Percentiles rank a stretch among this genome's conserved stretches.
phyloP scores from a whole-genome alignment of 2,113 vertebrate species.

The Syngnathus scovelli region DNA sequence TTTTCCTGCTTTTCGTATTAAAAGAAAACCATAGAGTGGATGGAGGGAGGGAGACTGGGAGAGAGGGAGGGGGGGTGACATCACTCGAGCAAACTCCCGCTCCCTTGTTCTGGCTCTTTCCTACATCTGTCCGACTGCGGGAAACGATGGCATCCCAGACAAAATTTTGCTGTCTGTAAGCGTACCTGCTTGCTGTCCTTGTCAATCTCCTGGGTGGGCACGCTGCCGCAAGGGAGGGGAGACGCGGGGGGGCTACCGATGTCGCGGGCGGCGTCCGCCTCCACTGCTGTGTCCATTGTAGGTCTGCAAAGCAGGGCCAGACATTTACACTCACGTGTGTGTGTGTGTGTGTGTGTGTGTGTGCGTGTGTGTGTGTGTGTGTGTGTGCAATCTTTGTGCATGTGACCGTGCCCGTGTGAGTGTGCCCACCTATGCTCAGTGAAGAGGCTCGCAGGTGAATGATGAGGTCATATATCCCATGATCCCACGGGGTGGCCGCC shows the following conservation, averaged over 20 bases:
- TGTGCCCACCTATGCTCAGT: conserved; percentile 48
- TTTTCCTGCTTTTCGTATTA: neutral
- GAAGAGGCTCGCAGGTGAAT: conserved; percentile 55
- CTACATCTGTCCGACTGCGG: no score
- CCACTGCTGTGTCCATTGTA: conserved; percentile 54
- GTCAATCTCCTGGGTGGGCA: conserved; percentile 29
- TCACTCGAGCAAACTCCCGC: no score
- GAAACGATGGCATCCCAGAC: no score
- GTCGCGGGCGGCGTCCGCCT: conserved; percentile 30
- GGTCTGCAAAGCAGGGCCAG: conserved; percentile 22
- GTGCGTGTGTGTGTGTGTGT: neutral
- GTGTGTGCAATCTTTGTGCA: neutral
- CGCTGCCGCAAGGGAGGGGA: conserved; percentile 25
- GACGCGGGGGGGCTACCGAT: conserved; percentile 29
- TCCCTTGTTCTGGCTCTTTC: no score
- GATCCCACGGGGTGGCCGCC: conserved; percentile 53
- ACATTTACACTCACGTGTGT: no score
- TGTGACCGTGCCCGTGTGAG: neutral
- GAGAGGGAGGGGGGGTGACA: no score
- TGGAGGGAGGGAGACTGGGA: no score
- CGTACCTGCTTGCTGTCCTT: conserved; percentile 55
- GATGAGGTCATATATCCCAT: conserved; percentile 69
- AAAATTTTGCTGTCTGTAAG: neutral
- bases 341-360: neutral
- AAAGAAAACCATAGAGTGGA: neutral